Conservation (phyloP, 2,888 invertebrate genomes). For the Phania funesta region DNA sequence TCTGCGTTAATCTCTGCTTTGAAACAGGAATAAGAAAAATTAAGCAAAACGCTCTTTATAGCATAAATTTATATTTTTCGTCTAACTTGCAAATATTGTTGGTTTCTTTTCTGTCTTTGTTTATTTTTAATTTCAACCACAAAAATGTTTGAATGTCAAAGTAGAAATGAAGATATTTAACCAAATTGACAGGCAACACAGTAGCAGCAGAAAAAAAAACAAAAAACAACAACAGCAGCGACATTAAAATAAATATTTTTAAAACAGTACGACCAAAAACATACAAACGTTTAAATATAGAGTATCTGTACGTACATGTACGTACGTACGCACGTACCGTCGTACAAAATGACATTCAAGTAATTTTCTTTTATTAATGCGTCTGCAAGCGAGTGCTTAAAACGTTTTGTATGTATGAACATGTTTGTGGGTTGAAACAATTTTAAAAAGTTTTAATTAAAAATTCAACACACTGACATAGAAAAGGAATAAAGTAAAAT, state of each 20-base stretch:
- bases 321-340: not conserved
- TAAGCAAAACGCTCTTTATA: not conserved
- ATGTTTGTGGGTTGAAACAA: not conserved
- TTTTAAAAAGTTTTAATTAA: conserved; percentile 56
- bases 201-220: not conserved
- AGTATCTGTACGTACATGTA: not conserved
- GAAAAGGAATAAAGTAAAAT: conserved; percentile 14
- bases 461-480: conserved; percentile 59
- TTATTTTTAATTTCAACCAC: conserved; percentile 22
- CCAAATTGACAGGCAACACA: not conserved
- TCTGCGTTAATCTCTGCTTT: conserved; percentile 48
- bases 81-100: not conserved
- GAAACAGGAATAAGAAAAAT: not conserved
- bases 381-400: not conserved
- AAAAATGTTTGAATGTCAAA: conserved; percentile 44
- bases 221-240: not conserved
- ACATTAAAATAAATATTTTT: not conserved
- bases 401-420: not conserved
- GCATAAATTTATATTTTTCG: not conserved
- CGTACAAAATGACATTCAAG: not conserved
- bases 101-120: not conserved
- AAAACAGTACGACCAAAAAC: not conserved
- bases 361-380: not conserved
- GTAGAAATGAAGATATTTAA: not conserved
- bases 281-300: not conserved